A percentile compares a stretch with the other conserved stretches of the same genome.
These are phyloP conservation scores for Medauroidea extradentata DNA, from an alignment of 1,140 invertebrate species.

Conservation along the genomic window DNA sequence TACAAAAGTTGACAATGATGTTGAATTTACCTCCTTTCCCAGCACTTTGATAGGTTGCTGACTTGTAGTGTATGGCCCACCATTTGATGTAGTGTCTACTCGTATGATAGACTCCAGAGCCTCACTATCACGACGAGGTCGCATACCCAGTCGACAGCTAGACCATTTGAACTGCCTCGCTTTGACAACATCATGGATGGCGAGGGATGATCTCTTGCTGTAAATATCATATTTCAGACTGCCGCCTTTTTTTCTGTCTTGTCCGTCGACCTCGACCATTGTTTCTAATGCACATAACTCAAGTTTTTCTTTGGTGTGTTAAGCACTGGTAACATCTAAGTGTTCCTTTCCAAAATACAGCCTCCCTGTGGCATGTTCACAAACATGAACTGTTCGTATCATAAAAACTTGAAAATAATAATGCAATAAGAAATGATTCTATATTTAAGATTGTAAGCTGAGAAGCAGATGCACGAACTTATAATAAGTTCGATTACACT, in stretches of 20 bases:
- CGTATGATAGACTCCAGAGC: background rate
- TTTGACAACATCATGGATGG: background rate
- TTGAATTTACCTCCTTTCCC: constrained; percentile 9
- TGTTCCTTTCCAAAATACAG: too few species aligned
- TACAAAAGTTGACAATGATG: too few species aligned
- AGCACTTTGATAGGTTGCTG: constrained; percentile 6
- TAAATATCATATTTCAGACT: constrained; percentile 9
- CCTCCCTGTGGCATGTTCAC: too few species aligned
- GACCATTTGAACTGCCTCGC: constrained; percentile 3
- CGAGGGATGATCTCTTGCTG: constrained; percentile 2
- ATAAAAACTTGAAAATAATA: too few species aligned
- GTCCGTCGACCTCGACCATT: background rate
- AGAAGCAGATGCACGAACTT: too few species aligned
- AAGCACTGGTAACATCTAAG: too few species aligned
- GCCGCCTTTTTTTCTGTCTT: background rate
- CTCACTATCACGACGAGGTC: background rate
- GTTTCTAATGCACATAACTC: too few species aligned
- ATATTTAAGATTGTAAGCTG: too few species aligned
- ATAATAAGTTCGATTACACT: too few species aligned
- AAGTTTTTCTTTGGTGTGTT: too few species aligned
- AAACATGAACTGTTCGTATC: too few species aligned
- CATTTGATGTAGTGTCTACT: constrained; percentile 1
- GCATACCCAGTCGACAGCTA: background rate
- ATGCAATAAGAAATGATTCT: too few species aligned
- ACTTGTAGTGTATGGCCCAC: background rate